A percentile compares a stretch with the other conserved stretches of the same genome.
Conservation (phyloP, 2,797 vertebrate species). For the Galaxias olidus region DNA sequence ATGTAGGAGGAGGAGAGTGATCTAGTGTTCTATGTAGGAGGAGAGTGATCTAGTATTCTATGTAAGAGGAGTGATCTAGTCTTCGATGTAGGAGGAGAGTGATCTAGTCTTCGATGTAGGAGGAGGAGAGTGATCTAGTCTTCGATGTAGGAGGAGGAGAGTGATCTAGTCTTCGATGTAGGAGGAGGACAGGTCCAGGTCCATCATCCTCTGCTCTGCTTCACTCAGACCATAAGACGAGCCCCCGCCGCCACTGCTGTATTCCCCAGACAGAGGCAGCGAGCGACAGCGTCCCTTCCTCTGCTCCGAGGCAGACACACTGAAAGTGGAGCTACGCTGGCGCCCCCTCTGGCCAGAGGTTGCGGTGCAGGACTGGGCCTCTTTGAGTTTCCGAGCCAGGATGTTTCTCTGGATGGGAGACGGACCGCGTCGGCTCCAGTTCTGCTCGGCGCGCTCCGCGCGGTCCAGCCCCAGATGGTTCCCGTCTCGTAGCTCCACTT, state of each 20-base stretch:
- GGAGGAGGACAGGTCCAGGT: constrained; percentile 78
- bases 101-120: constrained; percentile 62
- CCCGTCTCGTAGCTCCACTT: not conserved
- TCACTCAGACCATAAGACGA: constrained; percentile 87
- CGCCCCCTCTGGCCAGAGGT: constrained; percentile 68
- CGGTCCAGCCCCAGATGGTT: constrained; percentile 51
- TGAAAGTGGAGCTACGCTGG: constrained; percentile 79
- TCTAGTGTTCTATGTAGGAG: too few relatives aligned
- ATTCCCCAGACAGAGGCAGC: constrained; percentile 81
- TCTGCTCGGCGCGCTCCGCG: constrained; percentile 77
- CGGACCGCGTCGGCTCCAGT: constrained; percentile 82
- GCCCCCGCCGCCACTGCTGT: constrained; percentile 77
- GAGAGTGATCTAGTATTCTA: constrained; percentile 43
- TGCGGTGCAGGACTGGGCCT: constrained; percentile 67
- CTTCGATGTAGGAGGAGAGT: constrained; percentile 45
- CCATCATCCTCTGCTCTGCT: constrained; percentile 87
- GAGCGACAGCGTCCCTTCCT: constrained; percentile 83
- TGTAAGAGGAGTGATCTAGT: constrained; percentile 44
- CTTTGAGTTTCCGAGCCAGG: constrained; percentile 79
- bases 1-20: too few relatives aligned
- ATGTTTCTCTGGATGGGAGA: constrained; percentile 85
- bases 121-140: constrained; percentile 57
- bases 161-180: constrained; percentile 77
- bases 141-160: not conserved
- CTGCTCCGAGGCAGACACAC: constrained; percentile 71